These are phyloP conservation scores for Habroteleia sp. DNA, from an alignment of 2,888 invertebrate species.

Conservation along the genomic window DNA sequence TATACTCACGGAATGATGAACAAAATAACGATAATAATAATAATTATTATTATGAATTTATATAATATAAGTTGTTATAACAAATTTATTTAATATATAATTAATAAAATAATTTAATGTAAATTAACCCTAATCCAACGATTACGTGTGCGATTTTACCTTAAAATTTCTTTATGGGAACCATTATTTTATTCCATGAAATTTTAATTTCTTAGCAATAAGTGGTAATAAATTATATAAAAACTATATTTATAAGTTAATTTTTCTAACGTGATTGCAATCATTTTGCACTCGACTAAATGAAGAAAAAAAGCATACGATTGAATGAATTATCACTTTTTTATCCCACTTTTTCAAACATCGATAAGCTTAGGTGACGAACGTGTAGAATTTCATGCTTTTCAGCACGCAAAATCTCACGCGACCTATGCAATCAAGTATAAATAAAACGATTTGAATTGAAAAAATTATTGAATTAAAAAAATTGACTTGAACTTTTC, in stretches of 20 bases:
- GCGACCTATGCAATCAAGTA: too few species aligned
- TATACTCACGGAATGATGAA: constrained; percentile 5
- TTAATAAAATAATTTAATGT: too few species aligned
- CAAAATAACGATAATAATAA: too few species aligned
- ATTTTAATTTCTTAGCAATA: too few species aligned
- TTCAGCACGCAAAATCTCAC: constrained; percentile 6
- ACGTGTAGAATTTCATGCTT: constrained; percentile 7
- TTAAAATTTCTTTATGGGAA: too few species aligned
- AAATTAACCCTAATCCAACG: too few species aligned
- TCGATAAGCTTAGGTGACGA: constrained; percentile 24
- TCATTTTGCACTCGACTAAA: constrained; percentile 44
- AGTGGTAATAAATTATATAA: constrained; percentile 15
- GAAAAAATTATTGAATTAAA: not conserved
- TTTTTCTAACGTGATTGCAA: constrained; percentile 29
- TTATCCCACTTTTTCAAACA: constrained; percentile 32
- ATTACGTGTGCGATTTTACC: too few species aligned
- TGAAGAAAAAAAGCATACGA: constrained; percentile 39
- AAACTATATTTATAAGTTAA: constrained; percentile 24
- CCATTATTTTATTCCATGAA: too few species aligned
- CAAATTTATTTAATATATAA: too few species aligned
- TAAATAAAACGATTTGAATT: too few species aligned
- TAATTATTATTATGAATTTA: not conserved
- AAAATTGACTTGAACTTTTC: too few species aligned
- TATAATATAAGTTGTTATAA: too few species aligned
- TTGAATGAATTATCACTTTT: constrained; percentile 48